Evolutionary conservation across 2,888 invertebrate species (phyloP), one percentile per base, ranked within the genome.

Genomic region (Microchrysa polita): DNA sequence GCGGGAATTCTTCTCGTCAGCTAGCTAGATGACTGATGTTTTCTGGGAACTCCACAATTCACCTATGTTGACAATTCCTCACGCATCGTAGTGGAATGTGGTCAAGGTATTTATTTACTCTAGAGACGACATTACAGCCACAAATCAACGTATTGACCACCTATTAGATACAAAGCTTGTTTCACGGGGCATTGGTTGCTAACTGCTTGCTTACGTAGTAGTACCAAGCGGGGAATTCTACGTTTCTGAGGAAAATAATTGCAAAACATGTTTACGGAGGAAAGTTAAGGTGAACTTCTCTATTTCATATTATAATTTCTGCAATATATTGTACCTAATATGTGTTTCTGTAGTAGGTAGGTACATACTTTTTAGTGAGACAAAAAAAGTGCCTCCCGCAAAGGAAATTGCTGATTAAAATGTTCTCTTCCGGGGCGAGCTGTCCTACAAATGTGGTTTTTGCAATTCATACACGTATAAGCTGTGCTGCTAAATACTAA

Each of bases 41-140:
- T 55, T 55, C 55, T 16, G 55, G 55, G 55, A 55, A 55, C 14
- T 55, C 18, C 14, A 55, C 18, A 16, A 55, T 55, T 55, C 55
- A 55, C 55, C 55, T 55, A n/a, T n/a, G 55, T 55, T 55, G 14
- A 1, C 55, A 2, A 5, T 18, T 16, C 18, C 20, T 55, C 55
- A 55, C 55, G 55, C 22, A 55, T 55, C 22, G 20, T 1, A 7
- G 10, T 55, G 55, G 55, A 55, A 55, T 55, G 55, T 55, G 55
- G 55, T 55, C 55, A 55, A 53, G 55, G 55, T 55, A 55, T 55
- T 55, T 55, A 20, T 10, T 55, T 5, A 52, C n/a, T n/a, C n/a
- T n/a, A n/a, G n/a, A 52, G 55, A 20, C 55, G 22, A 55, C 18
- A n/a, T n/a, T n/a, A n/a, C n/a, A 16, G 55, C 27, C 4, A 20